These are phyloP conservation scores for Calosoma granatense DNA, from an alignment of 1,140 invertebrate genomes.

Conservation along the genomic window DNA sequence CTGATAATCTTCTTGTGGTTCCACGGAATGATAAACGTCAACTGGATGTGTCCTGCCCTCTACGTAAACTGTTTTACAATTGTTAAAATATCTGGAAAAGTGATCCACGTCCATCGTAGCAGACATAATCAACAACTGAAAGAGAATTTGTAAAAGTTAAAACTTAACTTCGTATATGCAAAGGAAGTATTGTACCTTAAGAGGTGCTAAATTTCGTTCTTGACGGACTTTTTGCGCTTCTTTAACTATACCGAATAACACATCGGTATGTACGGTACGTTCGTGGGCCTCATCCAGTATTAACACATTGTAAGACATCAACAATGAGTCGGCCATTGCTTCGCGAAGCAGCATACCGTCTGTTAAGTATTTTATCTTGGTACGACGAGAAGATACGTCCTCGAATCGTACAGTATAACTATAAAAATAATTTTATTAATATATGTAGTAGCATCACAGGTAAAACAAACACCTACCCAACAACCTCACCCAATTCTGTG, in stretches of 20 bases:
- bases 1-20: conserved; percentile 76
- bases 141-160: conserved; percentile 20
- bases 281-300: conserved; percentile 98
- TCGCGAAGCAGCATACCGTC: conserved; percentile 93
- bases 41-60: conserved; percentile 84
- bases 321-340: conserved; percentile 60
- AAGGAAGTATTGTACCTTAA: conserved; percentile 48
- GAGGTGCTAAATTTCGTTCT: conserved; percentile 42
- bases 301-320: conserved; percentile 71
- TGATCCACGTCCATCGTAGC: conserved; percentile 93
- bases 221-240: conserved; percentile 62
- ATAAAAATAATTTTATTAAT: conserved; percentile 2
- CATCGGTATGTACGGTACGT: conserved; percentile 89
- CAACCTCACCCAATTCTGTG: conserved; percentile 31
- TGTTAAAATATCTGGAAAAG: conserved; percentile 84
- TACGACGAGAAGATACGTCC: conserved; percentile 62
- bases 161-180: conserved; percentile 11
- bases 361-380: conserved; percentile 82
- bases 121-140: conserved; percentile 78
- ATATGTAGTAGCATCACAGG: not conserved
- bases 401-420: conserved; percentile 90
- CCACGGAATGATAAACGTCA: conserved; percentile 64
- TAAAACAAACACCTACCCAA: conserved; percentile 26
- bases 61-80: conserved; percentile 76
- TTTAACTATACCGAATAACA: conserved; percentile 79